A percentile compares a stretch with the other conserved stretches of the same genome.
phyloP scores from a whole-genome alignment of 2,888 invertebrate species.

The Gymnocheta viridis region DNA sequence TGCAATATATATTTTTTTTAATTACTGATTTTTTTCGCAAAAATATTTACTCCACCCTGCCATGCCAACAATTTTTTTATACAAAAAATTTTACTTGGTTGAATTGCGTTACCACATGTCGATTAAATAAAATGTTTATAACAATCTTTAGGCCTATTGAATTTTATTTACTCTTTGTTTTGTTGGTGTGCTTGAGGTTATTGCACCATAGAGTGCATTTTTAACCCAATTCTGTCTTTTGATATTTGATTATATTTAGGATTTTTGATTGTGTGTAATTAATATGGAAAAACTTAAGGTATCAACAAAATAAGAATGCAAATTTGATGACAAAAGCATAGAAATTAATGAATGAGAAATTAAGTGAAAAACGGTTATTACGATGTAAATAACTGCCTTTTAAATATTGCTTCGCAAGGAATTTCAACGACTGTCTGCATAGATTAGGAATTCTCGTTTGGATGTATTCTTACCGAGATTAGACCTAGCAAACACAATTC shows the following conservation, averaged over 20 bases:
- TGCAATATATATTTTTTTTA: background rate
- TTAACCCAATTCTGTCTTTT: slow-evolving; percentile 78
- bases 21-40: background rate
- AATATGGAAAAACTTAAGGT: background rate
- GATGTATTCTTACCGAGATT: no score
- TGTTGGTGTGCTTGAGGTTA: slow-evolving; percentile 30
- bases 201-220: slow-evolving; percentile 72
- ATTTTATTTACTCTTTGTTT: slow-evolving; percentile 9
- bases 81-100: slow-evolving; percentile 7
- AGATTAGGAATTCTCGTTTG: no score
- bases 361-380: no score
- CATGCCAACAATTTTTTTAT: background rate
- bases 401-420: no score
- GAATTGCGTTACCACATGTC: slow-evolving; percentile 47
- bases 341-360: no score
- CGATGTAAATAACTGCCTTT: no score
- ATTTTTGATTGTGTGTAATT: slow-evolving; percentile 7
- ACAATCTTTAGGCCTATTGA: slow-evolving; percentile 59
- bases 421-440: no score
- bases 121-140: slow-evolving; percentile 40
- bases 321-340: background rate
- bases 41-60: slow-evolving; percentile 26
- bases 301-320: no score
- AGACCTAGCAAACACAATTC: no score
- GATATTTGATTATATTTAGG: slow-evolving; percentile 50